These are phyloP conservation scores for Meteorus colon DNA, from an alignment of 2,888 invertebrate species.

Conservation along the genomic window DNA sequence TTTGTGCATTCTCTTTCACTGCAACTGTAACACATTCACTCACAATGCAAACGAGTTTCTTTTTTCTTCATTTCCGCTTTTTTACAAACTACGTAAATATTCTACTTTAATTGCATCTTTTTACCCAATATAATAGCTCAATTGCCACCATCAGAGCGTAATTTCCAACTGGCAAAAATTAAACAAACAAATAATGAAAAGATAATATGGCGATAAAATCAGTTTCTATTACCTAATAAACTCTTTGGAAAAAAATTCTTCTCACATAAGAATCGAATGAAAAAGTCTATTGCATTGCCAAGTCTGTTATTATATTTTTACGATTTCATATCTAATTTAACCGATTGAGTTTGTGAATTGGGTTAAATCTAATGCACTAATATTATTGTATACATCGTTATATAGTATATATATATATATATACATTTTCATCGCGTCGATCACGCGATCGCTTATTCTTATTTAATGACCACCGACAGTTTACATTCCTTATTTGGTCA, in stretches of 20 bases:
- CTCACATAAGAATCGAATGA: neutral
- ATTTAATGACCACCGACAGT: slow-evolving; percentile 29
- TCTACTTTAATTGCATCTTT: neutral
- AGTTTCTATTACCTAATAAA: neutral
- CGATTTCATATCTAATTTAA: neutral
- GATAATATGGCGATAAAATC: neutral
- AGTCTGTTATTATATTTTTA: neutral
- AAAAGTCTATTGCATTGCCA: neutral
- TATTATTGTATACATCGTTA: slow-evolving; percentile 10
- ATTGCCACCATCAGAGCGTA: neutral
- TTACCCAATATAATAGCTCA: neutral
- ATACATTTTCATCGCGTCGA: slow-evolving; percentile 16
- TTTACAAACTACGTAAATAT: neutral
- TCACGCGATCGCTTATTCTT: slow-evolving; percentile 35
- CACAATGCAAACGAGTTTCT: neutral
- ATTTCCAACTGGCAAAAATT: neutral
- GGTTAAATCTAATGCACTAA: slow-evolving; percentile 25
- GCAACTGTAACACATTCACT: neutral
- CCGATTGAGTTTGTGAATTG: slow-evolving; percentile 24
- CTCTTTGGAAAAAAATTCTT: neutral
- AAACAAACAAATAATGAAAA: neutral
- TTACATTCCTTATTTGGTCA: slow-evolving; percentile 41
- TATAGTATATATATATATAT: neutral
- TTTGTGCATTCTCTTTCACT: neutral
- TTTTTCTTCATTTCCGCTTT: neutral